Base-by-base conservation (phyloP, 2,888 invertebrate genomes). In the Drosophila falleni region DNA sequence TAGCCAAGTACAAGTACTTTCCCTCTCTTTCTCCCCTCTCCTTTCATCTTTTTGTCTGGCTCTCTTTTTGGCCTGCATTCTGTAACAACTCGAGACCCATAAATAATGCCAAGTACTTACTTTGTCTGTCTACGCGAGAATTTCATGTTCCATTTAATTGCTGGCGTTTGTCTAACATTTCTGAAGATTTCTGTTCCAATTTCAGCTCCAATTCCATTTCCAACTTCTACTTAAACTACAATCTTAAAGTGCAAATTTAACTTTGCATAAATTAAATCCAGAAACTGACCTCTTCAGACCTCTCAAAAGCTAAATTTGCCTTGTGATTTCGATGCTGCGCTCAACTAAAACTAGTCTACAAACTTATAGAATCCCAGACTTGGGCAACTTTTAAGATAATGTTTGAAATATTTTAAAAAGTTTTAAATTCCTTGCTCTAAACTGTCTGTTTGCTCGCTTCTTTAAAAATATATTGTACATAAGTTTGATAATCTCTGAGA, bases 41-140 rank as follows among this genome's bases (percentile, higher is more conserved):
- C n/a, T 16, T 19, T 11, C 2, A 1, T 3, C 15, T 31, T 31
- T 10, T 8, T 10, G 31, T 31, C 31, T 31, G 31, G 13, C 15
- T 46, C 11, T 44, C 33, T 42, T 5, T 44, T 59, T 54, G 46
- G 56, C 39, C 46, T 26, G 59, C 19, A 61, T 62, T 62, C 54
- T 19, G 44, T n/a, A 55, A 70, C 65, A 70, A 70, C 73, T 65
- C 42, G 50, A 64, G 56, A 50, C 23, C 62, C 77, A 71, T 84
- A 77, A 84, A 83, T 77, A 84, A 87, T 71, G 63, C 68, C 87
- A 80, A 81, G 81, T 71, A 78, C 84, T 78, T 71, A 78, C 84
- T 78, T 67, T 69, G 61, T 60, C 68, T 72, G 60, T 69, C 63
- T 61, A 53, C 53, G 54, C 41, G 42, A 19, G 62, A 71, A 69